Base-by-base conservation (phyloP, 2,797 vertebrate genomes). In the Sebastolobus altivelis region DNA sequence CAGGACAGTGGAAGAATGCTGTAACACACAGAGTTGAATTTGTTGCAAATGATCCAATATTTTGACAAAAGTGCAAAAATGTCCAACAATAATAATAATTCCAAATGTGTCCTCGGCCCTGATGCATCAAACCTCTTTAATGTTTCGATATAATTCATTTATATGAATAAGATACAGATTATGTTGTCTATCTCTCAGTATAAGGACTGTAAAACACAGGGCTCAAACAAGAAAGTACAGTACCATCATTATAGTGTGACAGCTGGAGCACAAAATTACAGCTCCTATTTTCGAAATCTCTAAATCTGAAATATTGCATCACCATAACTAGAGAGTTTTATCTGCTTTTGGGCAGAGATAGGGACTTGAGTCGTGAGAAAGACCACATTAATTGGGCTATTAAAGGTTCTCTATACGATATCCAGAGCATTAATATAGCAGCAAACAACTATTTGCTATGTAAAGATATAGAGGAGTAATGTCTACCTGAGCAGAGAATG, bases 221-320 rank as follows among this genome's bases (percentile, higher is more conserved):
- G 46, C 18, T 49, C 46, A 49, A 49, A 49, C 46, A 49, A 49
- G 46, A 49, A 49, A 0, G 18, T 49, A 56, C 29, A 55, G 16
- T 16, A 27, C 25, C 31, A 59, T 71, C 14, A 61, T 43, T 37
- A 5, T 43, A 31, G 8, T 54, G 43, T 71, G 13, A 65, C 46
- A 11, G 13, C 27, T 65, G 10, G 59, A 63, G n/a, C 18, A 76
- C 25, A 61, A 55, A 75, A 35, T 35, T 25, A 54, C 25, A 43
- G 31, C 11, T 74, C 43, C 54, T 31, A 40, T 29, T 6, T 58
- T 20, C 5, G 0, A 37, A 54, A 56, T 35, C 25, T 43, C 25
- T 55, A 67, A 66, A 62, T 49, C 9, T 46, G 10, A 71, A 71
- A 54, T 35, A 61, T 58, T 25, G 13, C 33, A 79, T 25, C 37